phyloP scores from a whole-genome alignment of 2,113 vertebrate species.

The Callaeas wilsoni region DNA sequence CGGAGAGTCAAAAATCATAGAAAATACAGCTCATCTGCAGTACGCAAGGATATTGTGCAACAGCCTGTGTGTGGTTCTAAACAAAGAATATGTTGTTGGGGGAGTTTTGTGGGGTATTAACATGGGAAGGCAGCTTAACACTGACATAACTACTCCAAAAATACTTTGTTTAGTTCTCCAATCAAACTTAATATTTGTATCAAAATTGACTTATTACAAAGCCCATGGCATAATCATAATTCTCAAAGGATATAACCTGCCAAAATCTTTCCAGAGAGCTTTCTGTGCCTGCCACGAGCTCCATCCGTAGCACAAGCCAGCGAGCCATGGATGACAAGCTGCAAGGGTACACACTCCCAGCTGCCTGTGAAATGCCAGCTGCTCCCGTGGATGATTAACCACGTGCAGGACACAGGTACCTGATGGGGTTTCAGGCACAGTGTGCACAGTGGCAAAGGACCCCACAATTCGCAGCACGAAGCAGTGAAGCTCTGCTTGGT shows the following conservation, averaged over 20 bases:
- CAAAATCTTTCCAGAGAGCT: background rate
- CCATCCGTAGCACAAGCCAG: background rate
- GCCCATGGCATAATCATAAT: background rate
- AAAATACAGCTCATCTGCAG: background rate
- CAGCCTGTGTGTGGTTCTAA: background rate
- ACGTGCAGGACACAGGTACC: fast-evolving
- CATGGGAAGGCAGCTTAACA: background rate
- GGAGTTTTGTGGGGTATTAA: background rate
- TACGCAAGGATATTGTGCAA: background rate
- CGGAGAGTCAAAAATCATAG: fast-evolving
- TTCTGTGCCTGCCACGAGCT: background rate
- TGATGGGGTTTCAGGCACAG: background rate
- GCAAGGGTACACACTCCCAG: background rate
- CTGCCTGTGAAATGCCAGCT: background rate
- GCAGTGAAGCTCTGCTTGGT: background rate
- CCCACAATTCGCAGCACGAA: background rate
- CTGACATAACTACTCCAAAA: background rate
- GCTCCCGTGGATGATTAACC: fast-evolving
- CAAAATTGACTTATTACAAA: background rate
- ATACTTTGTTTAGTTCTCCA: background rate
- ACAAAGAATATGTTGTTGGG: background rate
- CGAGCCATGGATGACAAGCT: fast-evolving
- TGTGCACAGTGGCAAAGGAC: background rate
- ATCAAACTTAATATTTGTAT: background rate
- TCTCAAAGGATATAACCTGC: background rate